phyloP scores from a whole-genome alignment of 2,113 vertebrate species.

The Melanerpes formicivorus region DNA sequence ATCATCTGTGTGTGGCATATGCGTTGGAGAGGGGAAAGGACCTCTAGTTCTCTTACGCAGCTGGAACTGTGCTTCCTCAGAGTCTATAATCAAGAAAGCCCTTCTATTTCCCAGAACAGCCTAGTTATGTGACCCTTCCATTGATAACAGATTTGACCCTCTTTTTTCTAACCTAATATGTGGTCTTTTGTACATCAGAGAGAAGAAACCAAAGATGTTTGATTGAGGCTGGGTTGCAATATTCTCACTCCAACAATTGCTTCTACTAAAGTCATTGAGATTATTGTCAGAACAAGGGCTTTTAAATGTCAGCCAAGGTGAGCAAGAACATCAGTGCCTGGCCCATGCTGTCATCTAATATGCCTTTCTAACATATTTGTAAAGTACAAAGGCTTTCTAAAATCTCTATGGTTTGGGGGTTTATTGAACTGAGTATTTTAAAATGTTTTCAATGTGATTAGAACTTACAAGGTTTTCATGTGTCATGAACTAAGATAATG shows the following conservation, averaged over 20 bases:
- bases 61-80: not conserved
- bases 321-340: not conserved
- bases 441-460: not conserved
- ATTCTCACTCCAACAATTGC: not conserved
- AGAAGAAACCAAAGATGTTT: not conserved
- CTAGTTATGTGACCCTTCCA: not conserved
- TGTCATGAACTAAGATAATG: not conserved
- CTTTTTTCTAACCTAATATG: not conserved
- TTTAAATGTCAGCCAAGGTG: not conserved
- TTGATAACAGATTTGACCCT: not conserved
- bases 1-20: fast-evolving
- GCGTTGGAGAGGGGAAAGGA: not conserved
- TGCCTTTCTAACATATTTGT: not conserved
- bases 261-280: not conserved
- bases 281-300: not conserved
- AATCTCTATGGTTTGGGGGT: not conserved
- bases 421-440: not conserved
- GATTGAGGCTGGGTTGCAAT: not conserved
- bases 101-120: not conserved
- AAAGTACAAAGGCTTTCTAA: not conserved
- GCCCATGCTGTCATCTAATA: not conserved
- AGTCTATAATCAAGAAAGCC: not conserved
- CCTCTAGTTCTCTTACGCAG: not conserved
- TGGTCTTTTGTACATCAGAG: not conserved
- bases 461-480: not conserved